Evolutionary conservation across 2,113 vertebrate genomes (phyloP).

Genomic region (Brachypteracias leptosomus): DNA sequence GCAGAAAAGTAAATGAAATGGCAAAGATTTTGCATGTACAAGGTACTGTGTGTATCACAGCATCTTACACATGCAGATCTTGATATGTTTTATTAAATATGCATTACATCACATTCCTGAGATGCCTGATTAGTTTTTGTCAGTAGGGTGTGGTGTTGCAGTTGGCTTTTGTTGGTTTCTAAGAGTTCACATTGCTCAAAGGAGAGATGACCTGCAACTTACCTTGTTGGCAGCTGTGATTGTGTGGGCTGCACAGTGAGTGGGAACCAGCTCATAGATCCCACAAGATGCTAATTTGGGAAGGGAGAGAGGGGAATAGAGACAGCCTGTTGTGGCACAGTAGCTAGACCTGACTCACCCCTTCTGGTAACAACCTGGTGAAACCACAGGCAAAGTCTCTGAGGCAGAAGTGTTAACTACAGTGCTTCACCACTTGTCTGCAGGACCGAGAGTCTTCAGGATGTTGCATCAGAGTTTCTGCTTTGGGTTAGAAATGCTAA

Average conservation of each 20-base stretch:
- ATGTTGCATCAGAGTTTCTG: not conserved
- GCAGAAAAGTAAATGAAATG: not conserved
- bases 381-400: not conserved
- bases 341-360: rapidly evolving
- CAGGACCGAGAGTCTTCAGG: not conserved
- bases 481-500: not conserved
- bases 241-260: not conserved
- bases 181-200: not conserved
- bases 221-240: not conserved
- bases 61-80: not conserved
- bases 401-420: not conserved
- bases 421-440: not conserved
- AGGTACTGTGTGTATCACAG: not conserved
- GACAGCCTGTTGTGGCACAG: not conserved
- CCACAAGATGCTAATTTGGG: not conserved
- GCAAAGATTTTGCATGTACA: not conserved
- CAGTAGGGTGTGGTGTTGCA: not conserved
- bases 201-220: not conserved
- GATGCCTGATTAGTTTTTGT: not conserved
- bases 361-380: not conserved
- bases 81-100: not conserved
- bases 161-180: not conserved
- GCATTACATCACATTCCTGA: not conserved
- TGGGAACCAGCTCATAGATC: not conserved
- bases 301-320: not conserved